Evolutionary conservation across 2,113 vertebrate species (phyloP).

Genomic region (Hippoglossus stenolepis): DNA sequence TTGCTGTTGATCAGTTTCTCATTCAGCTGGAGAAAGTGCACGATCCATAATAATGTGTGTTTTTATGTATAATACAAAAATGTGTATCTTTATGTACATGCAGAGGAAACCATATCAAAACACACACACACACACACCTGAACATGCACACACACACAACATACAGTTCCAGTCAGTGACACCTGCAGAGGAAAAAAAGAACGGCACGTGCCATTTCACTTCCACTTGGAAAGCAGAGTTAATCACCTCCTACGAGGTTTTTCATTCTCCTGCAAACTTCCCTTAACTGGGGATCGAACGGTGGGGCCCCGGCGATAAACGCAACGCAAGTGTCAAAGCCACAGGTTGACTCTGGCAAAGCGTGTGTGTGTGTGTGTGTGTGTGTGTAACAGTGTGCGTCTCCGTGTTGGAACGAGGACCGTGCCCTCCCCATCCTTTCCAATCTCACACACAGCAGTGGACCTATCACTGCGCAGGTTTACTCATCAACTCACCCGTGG

Average conservation of each 20-base stretch:
- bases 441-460: constrained; percentile 70
- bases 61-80: too few relatives aligned
- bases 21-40: too few relatives aligned
- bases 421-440: constrained; percentile 64
- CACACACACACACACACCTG: too few relatives aligned
- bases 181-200: constrained; percentile 27
- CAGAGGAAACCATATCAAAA: too few relatives aligned
- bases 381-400: constrained; percentile 50
- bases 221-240: constrained; percentile 40
- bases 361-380: neutral
- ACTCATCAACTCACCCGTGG: constrained; percentile 76
- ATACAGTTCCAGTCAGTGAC: neutral
- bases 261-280: constrained; percentile 48
- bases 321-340: neutral
- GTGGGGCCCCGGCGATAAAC: constrained; percentile 36
- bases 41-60: too few relatives aligned
- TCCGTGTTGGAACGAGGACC: constrained; percentile 60
- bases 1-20: too few relatives aligned
- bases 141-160: too few relatives aligned
- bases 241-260: constrained; percentile 58
- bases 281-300: constrained; percentile 52
- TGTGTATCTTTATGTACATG: too few relatives aligned
- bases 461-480: constrained; percentile 41
- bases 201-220: constrained; percentile 46
- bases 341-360: constrained; percentile 14